Base-by-base conservation (phyloP, 2,888 invertebrate species). In the Oligia strigilis region DNA sequence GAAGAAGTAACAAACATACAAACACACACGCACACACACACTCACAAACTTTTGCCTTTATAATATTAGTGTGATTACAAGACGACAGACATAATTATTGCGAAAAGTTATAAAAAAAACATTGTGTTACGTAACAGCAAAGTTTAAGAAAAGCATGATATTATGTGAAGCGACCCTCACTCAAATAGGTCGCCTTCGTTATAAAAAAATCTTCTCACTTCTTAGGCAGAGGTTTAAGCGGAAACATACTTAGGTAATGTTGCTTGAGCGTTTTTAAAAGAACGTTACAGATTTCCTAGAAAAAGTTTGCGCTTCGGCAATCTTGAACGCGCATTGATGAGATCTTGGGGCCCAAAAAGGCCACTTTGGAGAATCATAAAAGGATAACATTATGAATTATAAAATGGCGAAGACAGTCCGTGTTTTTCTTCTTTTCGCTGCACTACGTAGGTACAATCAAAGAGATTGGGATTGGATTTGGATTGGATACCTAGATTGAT, bases 121-220 rank as follows among this genome's bases (percentile, higher is more conserved):
- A 46, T 40, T 60, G 29, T 43, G 4, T 77, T 72, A 74, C 72
- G 75, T 84, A 73, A 83, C n/a, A 67, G 19, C 40, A 70, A 73
- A 72, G 55, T 75, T 77, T 79, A 80, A 67, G 23, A 46, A 72
- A 80, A 64, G 65, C 67, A 43, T 36, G 36, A 36, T 75, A 69
- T 46, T 79, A 70, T 79, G 69, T 80, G 78, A 77, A 84, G 77
- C 67, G 60, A 52, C 75, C 72, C 76, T 88, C 66, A 81, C 19
- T 14, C 36, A 84, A 84, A 84, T 65, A 81, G 79, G 90, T 75
- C 88, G 69, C 77, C 79, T 90, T 88, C 87, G 85, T 90, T 89
- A 90, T 79, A 90, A 87, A 88, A 87, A 87, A 84, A 88, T 73
- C 75, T 84, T 78, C 77, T 78, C 81, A 84, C 87, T 75, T 81